Base-by-base conservation (phyloP, 2,888 invertebrate genomes). In the Rhagonycha fulva region DNA sequence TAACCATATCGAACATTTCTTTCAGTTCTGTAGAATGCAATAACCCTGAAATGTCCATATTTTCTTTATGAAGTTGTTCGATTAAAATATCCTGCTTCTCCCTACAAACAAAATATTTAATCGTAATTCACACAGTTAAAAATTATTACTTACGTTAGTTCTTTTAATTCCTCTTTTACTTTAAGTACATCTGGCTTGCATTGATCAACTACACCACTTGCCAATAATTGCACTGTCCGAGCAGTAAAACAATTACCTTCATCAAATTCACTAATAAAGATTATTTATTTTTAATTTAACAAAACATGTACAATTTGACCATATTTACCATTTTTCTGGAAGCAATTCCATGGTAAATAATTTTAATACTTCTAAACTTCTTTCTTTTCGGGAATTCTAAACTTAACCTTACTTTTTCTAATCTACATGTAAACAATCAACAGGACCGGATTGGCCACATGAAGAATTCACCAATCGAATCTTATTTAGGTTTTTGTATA, bases 41-140 rank as follows among this genome's bases (percentile, higher is more conserved):
- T 24, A 80, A 80, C 82, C 82, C 81, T 24, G 84, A 79, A 14
- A 85, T 68, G 75, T 82, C 82, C 62, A 80, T 79, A 73, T 80
- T 83, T 79, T 84, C 83, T 75, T 83, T 80, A 76, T 84, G 83
- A 82, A 89, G 87, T 84, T 88, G 87, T 78, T 88, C 87, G 68
- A 87, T 84, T 30, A 89, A 82, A 61, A 82, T 80, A 32, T 75
- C 76, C 76, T 84, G 84, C 71, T 84, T 84, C 14, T 76, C 79
- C 28, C 83, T 81, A 81, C 72, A 78, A 79, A 32, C 62, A 60
- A n/a, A 24, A 63, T 12, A 60, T 63, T n/a, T 28, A 23, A 60
- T 24, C 12, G 66, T 14, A 32, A 71, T 32, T n/a, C 32, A 61
- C 12, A 11, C 24, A 19, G 0, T 63, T 60, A 68, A 14, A 60